These are phyloP conservation scores for Botrylloides violaceus DNA, from an alignment of 23 tunicate species.

Conservation along the genomic window DNA sequence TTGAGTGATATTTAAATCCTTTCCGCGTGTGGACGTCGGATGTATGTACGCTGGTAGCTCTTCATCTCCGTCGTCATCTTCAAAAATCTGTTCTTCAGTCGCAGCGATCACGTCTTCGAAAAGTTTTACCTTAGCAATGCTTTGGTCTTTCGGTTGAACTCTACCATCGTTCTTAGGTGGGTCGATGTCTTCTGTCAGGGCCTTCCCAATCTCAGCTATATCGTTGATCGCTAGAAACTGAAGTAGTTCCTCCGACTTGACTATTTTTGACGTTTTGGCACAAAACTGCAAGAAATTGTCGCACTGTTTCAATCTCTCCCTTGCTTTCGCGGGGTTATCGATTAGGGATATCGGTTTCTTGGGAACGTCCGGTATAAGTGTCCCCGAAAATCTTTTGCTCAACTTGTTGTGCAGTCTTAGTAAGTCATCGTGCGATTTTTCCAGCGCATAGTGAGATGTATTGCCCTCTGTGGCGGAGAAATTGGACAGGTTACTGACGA, in stretches of 20 bases:
- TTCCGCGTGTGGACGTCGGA: too few species aligned
- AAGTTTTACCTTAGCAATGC: neutral
- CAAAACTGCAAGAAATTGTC: slow-evolving; percentile 59
- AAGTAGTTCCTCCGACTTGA: slow-evolving; percentile 28
- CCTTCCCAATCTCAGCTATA: too few species aligned
- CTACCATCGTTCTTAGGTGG: too few species aligned
- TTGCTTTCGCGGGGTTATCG: slow-evolving; percentile 21
- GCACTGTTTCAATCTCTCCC: slow-evolving; percentile 11
- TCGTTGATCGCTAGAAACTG: slow-evolving; percentile 37
- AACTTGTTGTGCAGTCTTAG: slow-evolving; percentile 31
- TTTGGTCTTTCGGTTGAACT: too few species aligned
- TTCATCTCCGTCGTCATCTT: neutral
- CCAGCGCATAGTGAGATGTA: slow-evolving; percentile 35
- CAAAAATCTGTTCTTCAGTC: neutral
- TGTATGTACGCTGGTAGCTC: too few species aligned
- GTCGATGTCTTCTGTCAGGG: neutral
- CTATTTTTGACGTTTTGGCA: slow-evolving; percentile 37
- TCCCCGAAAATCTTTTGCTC: slow-evolving; percentile 46
- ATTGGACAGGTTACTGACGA: slow-evolving; percentile 20
- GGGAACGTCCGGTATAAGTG: slow-evolving; percentile 42
- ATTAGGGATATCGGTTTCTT: slow-evolving; percentile 11
- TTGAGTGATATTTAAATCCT: too few species aligned
- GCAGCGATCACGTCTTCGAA: neutral
- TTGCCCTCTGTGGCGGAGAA: slow-evolving; percentile 7
- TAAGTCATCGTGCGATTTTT: slow-evolving; percentile 34